Evolutionary conservation across 2,888 invertebrate genomes (phyloP).

Genomic region (Drosophila merina): DNA sequence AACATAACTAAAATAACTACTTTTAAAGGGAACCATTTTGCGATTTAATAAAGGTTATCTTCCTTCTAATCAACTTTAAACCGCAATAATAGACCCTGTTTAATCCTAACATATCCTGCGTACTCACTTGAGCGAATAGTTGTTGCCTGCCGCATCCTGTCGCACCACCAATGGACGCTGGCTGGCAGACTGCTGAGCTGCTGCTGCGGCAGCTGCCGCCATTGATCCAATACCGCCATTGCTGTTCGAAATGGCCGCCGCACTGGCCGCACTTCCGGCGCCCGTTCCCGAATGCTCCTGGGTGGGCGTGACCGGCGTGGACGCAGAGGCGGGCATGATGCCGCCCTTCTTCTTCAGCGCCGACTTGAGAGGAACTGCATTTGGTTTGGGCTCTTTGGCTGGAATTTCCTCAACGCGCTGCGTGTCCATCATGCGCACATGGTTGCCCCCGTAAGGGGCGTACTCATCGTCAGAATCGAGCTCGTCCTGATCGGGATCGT

Average conservation of each 20-base stretch:
- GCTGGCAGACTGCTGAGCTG: conserved; percentile 75
- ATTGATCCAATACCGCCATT: conserved; percentile 72
- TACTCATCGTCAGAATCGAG: conserved; percentile 88
- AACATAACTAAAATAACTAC: conserved; percentile 26
- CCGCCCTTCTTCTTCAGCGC: conserved; percentile 93
- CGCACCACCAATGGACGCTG: conserved; percentile 87
- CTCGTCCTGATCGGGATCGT: conserved; percentile 87
- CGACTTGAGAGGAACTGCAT: conserved; percentile 95
- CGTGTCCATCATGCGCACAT: conserved; percentile 87
- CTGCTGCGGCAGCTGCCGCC: conserved; percentile 72
- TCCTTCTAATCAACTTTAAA: not conserved
- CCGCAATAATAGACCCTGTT: not conserved
- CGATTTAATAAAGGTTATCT: not conserved
- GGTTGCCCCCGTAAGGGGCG: conserved; percentile 86
- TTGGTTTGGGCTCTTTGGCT: conserved; percentile 95
- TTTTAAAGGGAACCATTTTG: not conserved
- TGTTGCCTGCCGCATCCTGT: conserved; percentile 90
- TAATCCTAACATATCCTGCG: not conserved
- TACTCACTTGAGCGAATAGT: conserved; percentile 92
- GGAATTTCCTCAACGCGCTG: conserved; percentile 95
- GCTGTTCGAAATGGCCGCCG: conserved; percentile 69
- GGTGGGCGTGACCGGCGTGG: conserved; percentile 88
- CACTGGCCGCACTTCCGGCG: conserved; percentile 48
- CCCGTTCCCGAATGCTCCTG: conserved; percentile 85
- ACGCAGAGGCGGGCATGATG: conserved; percentile 64